These are phyloP conservation scores for Myrmecophaga tridactyla DNA, from an alignment of 2,113 vertebrate species.

Conservation along the genomic window DNA sequence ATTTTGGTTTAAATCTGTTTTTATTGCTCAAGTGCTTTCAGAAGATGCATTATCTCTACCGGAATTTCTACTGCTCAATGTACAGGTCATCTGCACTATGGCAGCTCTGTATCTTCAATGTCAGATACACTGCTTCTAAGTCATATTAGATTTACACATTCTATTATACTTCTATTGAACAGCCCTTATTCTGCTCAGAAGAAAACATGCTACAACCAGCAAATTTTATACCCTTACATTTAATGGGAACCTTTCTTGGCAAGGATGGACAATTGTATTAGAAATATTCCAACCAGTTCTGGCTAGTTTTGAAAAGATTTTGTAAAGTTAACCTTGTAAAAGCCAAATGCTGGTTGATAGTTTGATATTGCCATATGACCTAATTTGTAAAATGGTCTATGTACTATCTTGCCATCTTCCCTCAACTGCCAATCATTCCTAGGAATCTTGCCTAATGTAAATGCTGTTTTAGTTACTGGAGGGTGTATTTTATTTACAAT, in stretches of 20 bases:
- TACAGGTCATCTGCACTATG: slow-evolving; percentile 77
- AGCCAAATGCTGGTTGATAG: neutral
- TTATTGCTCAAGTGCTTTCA: slow-evolving; percentile 63
- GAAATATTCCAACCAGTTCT: slow-evolving; percentile 62
- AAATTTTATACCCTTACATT: slow-evolving; percentile 79
- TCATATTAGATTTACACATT: slow-evolving; percentile 86
- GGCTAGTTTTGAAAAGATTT: slow-evolving; percentile 3
- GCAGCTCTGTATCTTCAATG: slow-evolving; percentile 82
- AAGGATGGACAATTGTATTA: slow-evolving; percentile 67
- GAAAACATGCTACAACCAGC: slow-evolving; percentile 82
- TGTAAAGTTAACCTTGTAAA: slow-evolving; percentile 48
- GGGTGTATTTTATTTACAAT: slow-evolving; percentile 28
- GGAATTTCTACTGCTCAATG: slow-evolving; percentile 65
- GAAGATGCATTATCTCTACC: slow-evolving; percentile 74
- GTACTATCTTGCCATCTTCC: neutral
- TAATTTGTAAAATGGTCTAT: neutral
- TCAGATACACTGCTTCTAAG: slow-evolving; percentile 78
- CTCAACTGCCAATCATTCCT: neutral
- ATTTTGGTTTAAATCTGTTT: slow-evolving; percentile 60
- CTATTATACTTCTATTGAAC: slow-evolving; percentile 86
- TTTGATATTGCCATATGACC: neutral
- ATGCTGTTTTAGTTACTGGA: slow-evolving; percentile 24
- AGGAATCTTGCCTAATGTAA: neutral
- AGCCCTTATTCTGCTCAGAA: slow-evolving; percentile 81
- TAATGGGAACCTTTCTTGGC: slow-evolving; percentile 69